Base-by-base conservation (phyloP, 1,140 invertebrate genomes). In the Tenebrio molitor region DNA sequence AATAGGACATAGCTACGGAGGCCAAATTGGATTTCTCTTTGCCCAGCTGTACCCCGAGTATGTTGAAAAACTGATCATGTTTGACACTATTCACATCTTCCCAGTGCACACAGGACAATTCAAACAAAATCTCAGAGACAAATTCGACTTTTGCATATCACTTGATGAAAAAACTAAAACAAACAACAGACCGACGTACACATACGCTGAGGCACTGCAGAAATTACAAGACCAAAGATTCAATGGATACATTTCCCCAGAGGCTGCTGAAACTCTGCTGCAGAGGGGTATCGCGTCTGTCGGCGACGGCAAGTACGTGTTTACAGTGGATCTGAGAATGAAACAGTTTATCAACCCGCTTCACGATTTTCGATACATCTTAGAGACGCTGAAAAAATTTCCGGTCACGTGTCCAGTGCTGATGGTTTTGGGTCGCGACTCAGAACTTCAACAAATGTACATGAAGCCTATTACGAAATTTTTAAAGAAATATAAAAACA, bases 1-100 rank as follows among this genome's bases (percentile, higher is more conserved):
- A 42, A 77, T 91, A 10, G 86, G 85, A 12, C 90, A 91, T 75
- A 91, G 89, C 72, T 83, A 89, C 67, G 90, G 88, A 70, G 83
- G 81, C 78, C 79, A 87, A 53, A 71, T 88, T 29, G 84, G 83
- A 71, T 69, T 82, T 50, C 77, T 84, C 8, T 87, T 83, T 67
- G 73, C 81, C 16, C 72, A 84, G 34, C 5, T 89, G 0, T 88
- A 86, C 76, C 88, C 89, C 0, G 77, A 85, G 12, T 78, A 73
- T 58, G 80, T 90, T 7, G 76, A 80, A 1, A 87, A 86, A 74
- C 73, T 89, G 23, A 80, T 90, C 15, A 76, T 85, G 64, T 66
- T 91, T 0, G 90, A 91, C 77, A 79, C 83, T 1, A 58, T 86
- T 1, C 77, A 84, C 4, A 78, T 85, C 1, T 67, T 75, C 29